Conservation (phyloP, 2,888 invertebrate genomes). For the Yponomeuta plumbellus region DNA sequence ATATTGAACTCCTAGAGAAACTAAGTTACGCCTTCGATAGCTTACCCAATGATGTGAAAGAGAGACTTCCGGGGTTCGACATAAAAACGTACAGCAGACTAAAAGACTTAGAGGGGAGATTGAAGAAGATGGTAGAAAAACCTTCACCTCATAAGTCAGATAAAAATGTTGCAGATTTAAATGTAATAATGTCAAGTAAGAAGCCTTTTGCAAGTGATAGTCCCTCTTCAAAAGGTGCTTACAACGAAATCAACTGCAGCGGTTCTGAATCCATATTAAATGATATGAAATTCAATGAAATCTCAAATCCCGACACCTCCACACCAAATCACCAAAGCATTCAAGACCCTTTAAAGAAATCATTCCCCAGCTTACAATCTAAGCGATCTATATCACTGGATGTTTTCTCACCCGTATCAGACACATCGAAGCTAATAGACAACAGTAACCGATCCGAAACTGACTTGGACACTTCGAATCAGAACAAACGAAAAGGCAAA, state of each 20-base stretch:
- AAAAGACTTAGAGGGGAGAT: slow-evolving; percentile 74
- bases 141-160: slow-evolving; percentile 42
- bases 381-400: slow-evolving; percentile 51
- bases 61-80: slow-evolving; percentile 78
- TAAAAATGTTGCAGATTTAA: slow-evolving; percentile 5
- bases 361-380: slow-evolving; percentile 32
- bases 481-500: slow-evolving; percentile 52
- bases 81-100: slow-evolving; percentile 71
- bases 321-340: background rate
- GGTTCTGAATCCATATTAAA: background rate
- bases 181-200: background rate
- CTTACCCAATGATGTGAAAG: slow-evolving; percentile 78
- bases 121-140: slow-evolving; percentile 65
- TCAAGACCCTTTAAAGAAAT: background rate
- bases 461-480: slow-evolving; percentile 34
- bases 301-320: background rate
- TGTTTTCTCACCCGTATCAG: slow-evolving; percentile 40
- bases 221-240: background rate
- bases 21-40: slow-evolving; percentile 78
- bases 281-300: background rate
- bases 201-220: background rate
- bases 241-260: background rate
- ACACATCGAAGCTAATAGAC: slow-evolving; percentile 33
- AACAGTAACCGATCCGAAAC: slow-evolving; percentile 36
- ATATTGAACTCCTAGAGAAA: slow-evolving; percentile 79